Percentiles rank a stretch among this genome's conserved stretches.
Conservation (phyloP, 2,888 invertebrate genomes). For the Heliconius ethilla region DNA sequence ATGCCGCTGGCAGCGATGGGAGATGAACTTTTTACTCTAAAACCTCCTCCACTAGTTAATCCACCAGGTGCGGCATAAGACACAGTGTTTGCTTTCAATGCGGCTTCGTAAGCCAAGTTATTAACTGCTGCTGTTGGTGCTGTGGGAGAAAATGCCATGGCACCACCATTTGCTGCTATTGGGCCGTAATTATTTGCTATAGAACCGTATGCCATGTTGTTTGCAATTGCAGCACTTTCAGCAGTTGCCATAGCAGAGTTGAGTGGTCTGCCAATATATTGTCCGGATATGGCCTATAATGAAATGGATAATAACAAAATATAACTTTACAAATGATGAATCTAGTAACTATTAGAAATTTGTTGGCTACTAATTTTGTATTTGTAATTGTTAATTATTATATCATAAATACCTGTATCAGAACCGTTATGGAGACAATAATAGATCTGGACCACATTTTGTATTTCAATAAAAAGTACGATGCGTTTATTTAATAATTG, state of each 20-base stretch:
- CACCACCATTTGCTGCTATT: conserved; percentile 16
- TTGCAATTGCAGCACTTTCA: conserved; percentile 21
- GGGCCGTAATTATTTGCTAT: neutral
- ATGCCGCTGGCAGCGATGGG: conserved; percentile 47
- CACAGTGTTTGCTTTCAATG: conserved; percentile 24
- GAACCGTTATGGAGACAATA: neutral
- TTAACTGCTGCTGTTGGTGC: neutral
- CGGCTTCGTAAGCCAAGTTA: conserved; percentile 13
- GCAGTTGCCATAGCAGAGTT: conserved; percentile 22
- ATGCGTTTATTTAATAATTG: neutral
- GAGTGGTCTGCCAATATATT: conserved; percentile 23
- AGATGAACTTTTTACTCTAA: conserved; percentile 48
- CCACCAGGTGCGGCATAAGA: conserved; percentile 7
- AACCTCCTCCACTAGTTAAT: conserved; percentile 43
- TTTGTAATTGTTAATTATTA: too few relatives aligned
- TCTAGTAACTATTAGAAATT: neutral
- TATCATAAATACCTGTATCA: conserved; percentile 19
- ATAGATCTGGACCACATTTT: neutral
- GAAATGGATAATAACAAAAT: neutral
- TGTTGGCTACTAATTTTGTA: too few relatives aligned
- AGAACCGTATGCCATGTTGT: conserved; percentile 17
- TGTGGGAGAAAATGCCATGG: conserved; percentile 9
- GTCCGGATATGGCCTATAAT: conserved; percentile 27
- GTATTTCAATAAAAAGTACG: neutral
- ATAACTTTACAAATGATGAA: neutral